Conservation (phyloP, 2,888 invertebrate species). For the Hermaeophaga mercurialis region DNA sequence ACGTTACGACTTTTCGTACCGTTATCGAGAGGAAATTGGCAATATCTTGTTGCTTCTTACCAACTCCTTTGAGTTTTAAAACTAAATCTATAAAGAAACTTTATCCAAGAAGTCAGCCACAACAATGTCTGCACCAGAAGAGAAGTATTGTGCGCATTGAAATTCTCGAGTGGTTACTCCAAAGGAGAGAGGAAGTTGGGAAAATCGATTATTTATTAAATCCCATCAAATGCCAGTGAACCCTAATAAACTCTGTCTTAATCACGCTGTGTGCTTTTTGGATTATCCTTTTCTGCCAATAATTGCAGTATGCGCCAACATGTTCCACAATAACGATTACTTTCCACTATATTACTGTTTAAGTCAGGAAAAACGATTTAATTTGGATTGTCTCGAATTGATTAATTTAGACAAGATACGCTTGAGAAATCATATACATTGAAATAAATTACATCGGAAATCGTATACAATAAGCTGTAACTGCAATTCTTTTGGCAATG, state of each 20-base stretch:
- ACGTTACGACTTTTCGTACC: neutral
- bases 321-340: slow-evolving; percentile 3
- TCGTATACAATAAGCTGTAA: too few species aligned
- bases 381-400: neutral
- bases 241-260: slow-evolving; percentile 26
- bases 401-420: too few species aligned
- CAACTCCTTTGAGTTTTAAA: slow-evolving; percentile 11
- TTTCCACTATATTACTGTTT: neutral
- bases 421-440: too few species aligned
- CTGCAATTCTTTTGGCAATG: too few species aligned
- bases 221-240: slow-evolving; percentile 24
- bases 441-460: too few species aligned
- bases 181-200: neutral
- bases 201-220: slow-evolving; percentile 23
- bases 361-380: slow-evolving; percentile 10
- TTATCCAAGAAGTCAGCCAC: slow-evolving; percentile 13
- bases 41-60: slow-evolving; percentile 9
- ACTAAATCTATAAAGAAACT: slow-evolving; percentile 20
- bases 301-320: slow-evolving; percentile 17
- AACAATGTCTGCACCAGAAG: slow-evolving; percentile 14
- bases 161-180: slow-evolving; percentile 8
- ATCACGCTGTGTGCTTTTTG: slow-evolving; percentile 21
- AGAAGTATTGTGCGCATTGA: slow-evolving; percentile 7
- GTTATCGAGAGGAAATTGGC: slow-evolving; percentile 10
- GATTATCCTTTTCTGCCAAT: slow-evolving; percentile 24